Evolutionary conservation across 2,797 vertebrate genomes (phyloP).

Genomic region (Parambassis ranga): DNA sequence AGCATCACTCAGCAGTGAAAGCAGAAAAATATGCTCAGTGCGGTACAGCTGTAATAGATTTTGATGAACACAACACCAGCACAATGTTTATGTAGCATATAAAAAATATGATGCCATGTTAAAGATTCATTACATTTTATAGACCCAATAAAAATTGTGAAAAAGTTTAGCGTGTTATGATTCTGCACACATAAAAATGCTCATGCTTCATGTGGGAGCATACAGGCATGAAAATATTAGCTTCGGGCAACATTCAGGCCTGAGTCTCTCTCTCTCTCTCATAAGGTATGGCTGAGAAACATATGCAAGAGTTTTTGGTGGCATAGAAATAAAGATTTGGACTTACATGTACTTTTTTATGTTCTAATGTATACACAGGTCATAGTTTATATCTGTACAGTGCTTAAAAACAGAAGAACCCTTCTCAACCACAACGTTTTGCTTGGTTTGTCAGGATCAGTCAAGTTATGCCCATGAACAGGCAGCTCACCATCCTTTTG

Average conservation of each 20-base stretch:
- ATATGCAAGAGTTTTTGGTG: constrained; percentile 12
- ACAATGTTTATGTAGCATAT: constrained; percentile 36
- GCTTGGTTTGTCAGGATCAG: too few relatives aligned
- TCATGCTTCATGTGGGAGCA: constrained; percentile 30
- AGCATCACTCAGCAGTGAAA: constrained; percentile 23
- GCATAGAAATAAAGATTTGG: constrained; percentile 34
- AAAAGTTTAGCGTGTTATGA: constrained; percentile 52
- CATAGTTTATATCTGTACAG: neutral
- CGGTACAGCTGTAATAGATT: constrained; percentile 45
- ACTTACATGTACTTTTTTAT: neutral
- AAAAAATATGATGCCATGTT: constrained; percentile 44
- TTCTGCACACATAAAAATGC: constrained; percentile 23
- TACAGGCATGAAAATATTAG: constrained; percentile 34
- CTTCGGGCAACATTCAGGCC: constrained; percentile 17
- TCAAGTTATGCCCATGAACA: too few relatives aligned
- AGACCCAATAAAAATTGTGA: constrained; percentile 52
- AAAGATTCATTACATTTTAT: constrained; percentile 69
- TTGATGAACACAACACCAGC: constrained; percentile 28
- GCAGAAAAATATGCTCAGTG: neutral
- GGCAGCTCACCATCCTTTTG: too few relatives aligned
- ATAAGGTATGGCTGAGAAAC: too few relatives aligned
- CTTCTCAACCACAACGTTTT: too few relatives aligned
- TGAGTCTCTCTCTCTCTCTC: constrained; percentile 10
- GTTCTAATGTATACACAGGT: neutral
- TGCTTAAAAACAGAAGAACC: too few relatives aligned